phyloP scores from a whole-genome alignment of 2,888 invertebrate genomes.

The Cybosia mesomella region DNA sequence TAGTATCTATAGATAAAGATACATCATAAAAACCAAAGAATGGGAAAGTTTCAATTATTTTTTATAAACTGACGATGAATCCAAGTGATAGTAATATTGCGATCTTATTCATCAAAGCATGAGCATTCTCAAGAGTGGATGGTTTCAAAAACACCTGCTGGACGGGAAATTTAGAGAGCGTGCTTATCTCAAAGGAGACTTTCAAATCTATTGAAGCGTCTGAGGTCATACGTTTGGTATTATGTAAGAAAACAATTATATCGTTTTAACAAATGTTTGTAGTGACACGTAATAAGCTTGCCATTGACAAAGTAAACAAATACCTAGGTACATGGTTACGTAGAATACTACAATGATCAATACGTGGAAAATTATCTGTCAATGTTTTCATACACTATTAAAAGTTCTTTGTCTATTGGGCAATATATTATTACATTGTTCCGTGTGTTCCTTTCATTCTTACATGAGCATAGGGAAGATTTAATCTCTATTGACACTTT shows the following conservation, averaged over 20 bases:
- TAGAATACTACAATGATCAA: conserved; percentile 48
- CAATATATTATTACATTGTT: conserved; percentile 79
- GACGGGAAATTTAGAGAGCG: background rate
- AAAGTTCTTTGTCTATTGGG: conserved; percentile 60
- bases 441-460: conserved; percentile 61
- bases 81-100: background rate
- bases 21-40: too few species aligned
- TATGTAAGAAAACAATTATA: conserved; percentile 38
- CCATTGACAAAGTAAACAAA: conserved; percentile 31
- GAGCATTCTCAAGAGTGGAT: background rate
- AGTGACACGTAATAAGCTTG: conserved; percentile 31
- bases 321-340: conserved; percentile 25
- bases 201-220: conserved; percentile 18
- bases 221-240: conserved; percentile 13
- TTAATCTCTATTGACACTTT: conserved; percentile 68
- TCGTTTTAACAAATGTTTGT: conserved; percentile 29
- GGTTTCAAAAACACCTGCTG: conserved; percentile 7
- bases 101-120: background rate
- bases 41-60: too few species aligned
- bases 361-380: conserved; percentile 59
- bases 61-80: too few species aligned
- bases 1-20: too few species aligned
- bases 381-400: conserved; percentile 49
- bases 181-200: conserved; percentile 10
- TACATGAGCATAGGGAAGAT: conserved; percentile 67